Base-by-base conservation (phyloP, 2,888 invertebrate species). In the Helicoverpa assulta region DNA sequence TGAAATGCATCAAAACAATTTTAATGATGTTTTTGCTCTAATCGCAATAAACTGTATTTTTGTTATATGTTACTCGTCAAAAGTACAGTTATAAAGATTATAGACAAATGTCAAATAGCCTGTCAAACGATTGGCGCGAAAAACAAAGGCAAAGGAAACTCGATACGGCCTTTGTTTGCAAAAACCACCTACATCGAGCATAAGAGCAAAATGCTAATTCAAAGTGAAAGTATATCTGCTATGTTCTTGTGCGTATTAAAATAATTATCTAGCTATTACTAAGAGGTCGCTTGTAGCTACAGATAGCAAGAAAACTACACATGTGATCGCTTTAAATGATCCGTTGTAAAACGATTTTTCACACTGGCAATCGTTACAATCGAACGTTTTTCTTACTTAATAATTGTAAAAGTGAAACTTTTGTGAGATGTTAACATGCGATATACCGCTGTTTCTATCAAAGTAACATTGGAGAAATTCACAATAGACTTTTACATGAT, bases 171-270 rank as follows among this genome's bases (percentile, higher is more conserved):
- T 70, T 68, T 78, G 67, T 73, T 76, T 62, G 71, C 70, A 72
- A 78, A 81, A 81, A 73, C 56, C 26, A 60, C 33, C 66, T 57
- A 54, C 53, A 59, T 63, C n/a, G 18, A 67, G 59, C 63, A 61
- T 68, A 66, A 51, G 55, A 73, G 58, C 73, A 84, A 84, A 90
- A 92, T 92, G 91, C 88, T 91, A 93, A 94, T 92, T 88, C 82
- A 63, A 78, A 91, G 93, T 89, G 94, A 94, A 94, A 94, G 93
- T 92, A 86, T 85, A 84, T 78, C 78, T 86, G 77, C 80, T 85
- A 84, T 82, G 86, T 83, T 84, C 79, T 80, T 83, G 80, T 75
- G 73, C 85, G 86, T 88, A 90, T 90, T 90, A 89, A 88, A 90
- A 90, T 90, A 92, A 92, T 92, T 91, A 92, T 84, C 82, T 83